Percentiles rank a stretch among this genome's conserved stretches.
Conservation (phyloP, 2,888 invertebrate genomes). For the Cosmorhoe ocellata region DNA sequence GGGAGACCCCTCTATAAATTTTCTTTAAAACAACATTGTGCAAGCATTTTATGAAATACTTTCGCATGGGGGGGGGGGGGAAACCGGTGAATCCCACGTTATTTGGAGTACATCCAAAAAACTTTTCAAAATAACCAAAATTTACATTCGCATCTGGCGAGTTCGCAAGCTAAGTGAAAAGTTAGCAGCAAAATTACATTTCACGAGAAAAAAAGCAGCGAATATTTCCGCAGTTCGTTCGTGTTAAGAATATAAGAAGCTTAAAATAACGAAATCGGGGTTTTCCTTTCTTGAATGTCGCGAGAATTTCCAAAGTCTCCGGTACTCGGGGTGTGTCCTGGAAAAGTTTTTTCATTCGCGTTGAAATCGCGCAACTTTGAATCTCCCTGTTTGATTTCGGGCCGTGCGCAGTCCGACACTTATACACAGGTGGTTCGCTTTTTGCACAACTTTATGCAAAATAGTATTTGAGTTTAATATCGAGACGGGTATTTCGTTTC, state of each 20-base stretch:
- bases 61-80: slow-evolving; percentile 27
- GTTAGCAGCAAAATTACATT: slow-evolving; percentile 68
- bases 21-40: slow-evolving; percentile 30
- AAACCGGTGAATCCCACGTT: slow-evolving; percentile 40
- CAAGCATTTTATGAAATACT: slow-evolving; percentile 38
- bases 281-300: slow-evolving; percentile 43
- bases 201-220: slow-evolving; percentile 49
- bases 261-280: slow-evolving; percentile 67
- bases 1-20: slow-evolving; percentile 25
- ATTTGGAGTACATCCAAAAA: slow-evolving; percentile 69
- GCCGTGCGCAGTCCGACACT: slow-evolving; percentile 41
- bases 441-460: slow-evolving; percentile 58
- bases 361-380: slow-evolving; percentile 44
- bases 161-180: slow-evolving; percentile 69
- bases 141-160: slow-evolving; percentile 56
- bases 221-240: slow-evolving; percentile 47
- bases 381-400: slow-evolving; percentile 52
- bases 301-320: slow-evolving; percentile 44
- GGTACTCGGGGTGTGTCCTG: slow-evolving; percentile 34
- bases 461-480: slow-evolving; percentile 55
- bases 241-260: slow-evolving; percentile 71
- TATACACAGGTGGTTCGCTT: slow-evolving; percentile 53
- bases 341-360: slow-evolving; percentile 64
- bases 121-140: slow-evolving; percentile 62
- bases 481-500: slow-evolving; percentile 44